Percentiles rank a stretch among this genome's conserved stretches.
These are phyloP conservation scores for Leucoraja ocellata DNA, from an alignment of 2,797 vertebrate genomes.

Conservation along the genomic window DNA sequence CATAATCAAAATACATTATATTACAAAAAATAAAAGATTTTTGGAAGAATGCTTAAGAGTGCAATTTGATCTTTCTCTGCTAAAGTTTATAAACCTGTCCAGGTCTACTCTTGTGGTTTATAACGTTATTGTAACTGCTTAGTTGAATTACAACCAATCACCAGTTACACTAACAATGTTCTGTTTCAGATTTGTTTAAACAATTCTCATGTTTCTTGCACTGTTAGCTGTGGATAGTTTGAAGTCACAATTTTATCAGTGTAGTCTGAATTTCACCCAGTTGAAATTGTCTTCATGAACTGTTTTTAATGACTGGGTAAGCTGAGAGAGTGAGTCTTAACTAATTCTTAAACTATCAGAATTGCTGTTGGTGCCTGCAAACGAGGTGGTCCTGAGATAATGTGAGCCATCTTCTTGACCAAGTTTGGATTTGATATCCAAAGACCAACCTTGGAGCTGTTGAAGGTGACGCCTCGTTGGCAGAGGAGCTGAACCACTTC, in stretches of 20 bases:
- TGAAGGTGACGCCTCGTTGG: too few relatives aligned
- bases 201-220: not conserved
- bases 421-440: not conserved
- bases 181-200: not conserved
- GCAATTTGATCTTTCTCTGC: not conserved
- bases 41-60: not conserved
- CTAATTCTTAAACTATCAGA: not conserved
- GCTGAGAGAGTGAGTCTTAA: not conserved
- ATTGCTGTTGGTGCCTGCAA: not conserved
- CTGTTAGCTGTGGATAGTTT: not conserved
- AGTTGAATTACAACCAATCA: constrained; percentile 17
- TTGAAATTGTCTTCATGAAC: not conserved
- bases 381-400: not conserved
- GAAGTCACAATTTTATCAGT: not conserved
- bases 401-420: not conserved
- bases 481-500: too few relatives aligned
- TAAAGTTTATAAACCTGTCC: not conserved
- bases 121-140: not conserved
- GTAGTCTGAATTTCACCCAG: not conserved
- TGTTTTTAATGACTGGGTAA: not conserved
- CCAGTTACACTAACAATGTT: not conserved
- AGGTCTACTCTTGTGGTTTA: not conserved
- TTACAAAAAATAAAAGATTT: not conserved
- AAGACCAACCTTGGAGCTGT: too few relatives aligned
- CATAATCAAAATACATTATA: not conserved